These are phyloP conservation scores for Oophaga pumilio DNA, from an alignment of 2,113 vertebrate genomes.

Conservation along the genomic window DNA sequence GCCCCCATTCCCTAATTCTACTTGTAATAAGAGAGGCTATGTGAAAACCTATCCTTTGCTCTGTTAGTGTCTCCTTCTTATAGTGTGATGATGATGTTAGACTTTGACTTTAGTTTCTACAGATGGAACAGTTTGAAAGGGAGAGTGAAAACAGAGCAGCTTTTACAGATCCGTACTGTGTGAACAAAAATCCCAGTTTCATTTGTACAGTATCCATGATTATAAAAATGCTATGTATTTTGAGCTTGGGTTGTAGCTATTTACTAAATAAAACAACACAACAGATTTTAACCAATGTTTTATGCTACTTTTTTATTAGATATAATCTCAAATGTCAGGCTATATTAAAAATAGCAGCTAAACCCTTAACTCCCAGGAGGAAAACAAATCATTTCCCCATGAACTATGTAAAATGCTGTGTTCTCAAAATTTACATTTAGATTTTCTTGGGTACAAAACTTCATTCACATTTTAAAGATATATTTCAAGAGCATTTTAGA, in stretches of 20 bases:
- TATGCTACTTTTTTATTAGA: not conserved
- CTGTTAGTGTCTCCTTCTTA: not conserved
- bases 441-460: not conserved
- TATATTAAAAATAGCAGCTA: not conserved
- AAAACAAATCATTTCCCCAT: not conserved
- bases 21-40: not conserved
- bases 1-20: not conserved
- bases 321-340: not conserved
- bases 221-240: slow-evolving; percentile 1
- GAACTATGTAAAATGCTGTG: not conserved
- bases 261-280: not conserved
- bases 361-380: not conserved
- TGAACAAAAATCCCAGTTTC: not conserved
- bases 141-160: not conserved
- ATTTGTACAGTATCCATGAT: not conserved
- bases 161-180: not conserved
- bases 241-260: not conserved
- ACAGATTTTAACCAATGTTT: not conserved
- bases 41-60: not conserved
- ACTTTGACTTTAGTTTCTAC: not conserved
- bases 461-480: no score
- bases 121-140: not conserved
- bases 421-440: not conserved
- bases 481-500: no score
- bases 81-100: not conserved